Conservation (phyloP, 2,797 vertebrate genomes). For the Myotis pilosus region DNA sequence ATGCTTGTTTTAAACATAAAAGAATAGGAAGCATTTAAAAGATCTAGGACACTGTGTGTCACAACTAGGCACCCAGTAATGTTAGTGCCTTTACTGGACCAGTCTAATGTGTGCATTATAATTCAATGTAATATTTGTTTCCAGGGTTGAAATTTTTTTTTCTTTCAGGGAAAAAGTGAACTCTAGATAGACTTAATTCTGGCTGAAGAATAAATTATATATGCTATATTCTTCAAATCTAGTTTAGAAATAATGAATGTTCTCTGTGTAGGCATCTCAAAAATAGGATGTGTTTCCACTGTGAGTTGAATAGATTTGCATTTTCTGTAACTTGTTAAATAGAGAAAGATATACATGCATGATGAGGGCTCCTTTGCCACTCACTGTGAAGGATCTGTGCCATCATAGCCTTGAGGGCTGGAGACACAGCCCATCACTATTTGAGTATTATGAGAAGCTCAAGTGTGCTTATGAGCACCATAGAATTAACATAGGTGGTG, state of each 20-base stretch:
- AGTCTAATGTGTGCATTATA: neutral
- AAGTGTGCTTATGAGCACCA: too few relatives aligned
- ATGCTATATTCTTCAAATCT: neutral
- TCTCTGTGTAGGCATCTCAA: conserved; percentile 18
- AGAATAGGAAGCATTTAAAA: neutral
- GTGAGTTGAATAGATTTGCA: neutral
- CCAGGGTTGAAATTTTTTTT: neutral
- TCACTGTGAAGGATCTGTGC: neutral
- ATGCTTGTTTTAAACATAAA: neutral
- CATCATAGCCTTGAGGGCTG: neutral
- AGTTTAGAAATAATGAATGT: neutral
- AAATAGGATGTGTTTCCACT: conserved; percentile 9
- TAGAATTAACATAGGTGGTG: too few relatives aligned
- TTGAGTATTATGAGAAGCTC: fast-evolving
- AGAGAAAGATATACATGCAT: neutral
- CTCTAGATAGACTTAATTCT: conserved; percentile 12
- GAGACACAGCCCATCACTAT: neutral
- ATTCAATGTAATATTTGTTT: neutral
- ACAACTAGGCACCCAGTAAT: neutral
- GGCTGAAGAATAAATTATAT: conserved; percentile 2
- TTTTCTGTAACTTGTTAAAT: neutral
- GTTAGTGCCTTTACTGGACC: neutral
- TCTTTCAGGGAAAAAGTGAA: conserved; percentile 5
- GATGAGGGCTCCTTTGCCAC: neutral
- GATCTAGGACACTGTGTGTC: neutral